Evolutionary conservation across 2,888 invertebrate species (phyloP).

Genomic region (Ganaspis brasiliensis): DNA sequence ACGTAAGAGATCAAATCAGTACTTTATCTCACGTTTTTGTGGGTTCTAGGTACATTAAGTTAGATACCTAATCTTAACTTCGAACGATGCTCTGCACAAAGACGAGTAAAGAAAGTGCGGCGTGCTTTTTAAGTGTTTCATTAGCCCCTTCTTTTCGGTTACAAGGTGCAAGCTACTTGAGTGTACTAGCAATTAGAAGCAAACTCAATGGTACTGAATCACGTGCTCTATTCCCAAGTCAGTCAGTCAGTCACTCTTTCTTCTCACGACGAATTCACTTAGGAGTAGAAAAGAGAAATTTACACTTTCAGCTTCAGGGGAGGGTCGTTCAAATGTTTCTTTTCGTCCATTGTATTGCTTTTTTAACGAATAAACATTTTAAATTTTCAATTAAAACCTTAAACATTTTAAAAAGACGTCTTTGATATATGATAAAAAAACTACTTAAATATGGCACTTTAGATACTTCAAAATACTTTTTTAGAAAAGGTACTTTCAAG

Average conservation of each 20-base stretch:
- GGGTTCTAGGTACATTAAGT: not conserved
- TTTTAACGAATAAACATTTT: too few species aligned
- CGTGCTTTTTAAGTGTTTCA: slow-evolving; percentile 34
- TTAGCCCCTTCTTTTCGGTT: slow-evolving; percentile 33
- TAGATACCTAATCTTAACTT: slow-evolving; percentile 6
- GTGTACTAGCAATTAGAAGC: slow-evolving; percentile 38
- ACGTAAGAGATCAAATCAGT: not conserved
- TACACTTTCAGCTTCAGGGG: not conserved
- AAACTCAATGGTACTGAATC: slow-evolving; percentile 16
- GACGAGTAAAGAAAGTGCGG: slow-evolving; percentile 16
- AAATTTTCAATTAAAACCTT: too few species aligned
- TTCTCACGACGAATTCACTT: slow-evolving; percentile 12
- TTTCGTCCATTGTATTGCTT: not conserved
- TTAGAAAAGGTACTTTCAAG: too few species aligned
- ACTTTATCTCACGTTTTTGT: slow-evolving; percentile 13
- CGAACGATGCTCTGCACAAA: not conserved
- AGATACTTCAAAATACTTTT: too few species aligned
- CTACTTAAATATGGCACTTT: too few species aligned
- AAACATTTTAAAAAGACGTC: too few species aligned
- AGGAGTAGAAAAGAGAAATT: not conserved
- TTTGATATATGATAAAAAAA: too few species aligned
- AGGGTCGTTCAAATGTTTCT: not conserved
- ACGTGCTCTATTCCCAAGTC: slow-evolving; percentile 33
- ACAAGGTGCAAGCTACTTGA: slow-evolving; percentile 32
- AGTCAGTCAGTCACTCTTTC: slow-evolving; percentile 8